Percentiles rank a stretch among this genome's conserved stretches.
phyloP scores from a whole-genome alignment of 1,140 invertebrate species.

The Meloidogyne floridensis region DNA sequence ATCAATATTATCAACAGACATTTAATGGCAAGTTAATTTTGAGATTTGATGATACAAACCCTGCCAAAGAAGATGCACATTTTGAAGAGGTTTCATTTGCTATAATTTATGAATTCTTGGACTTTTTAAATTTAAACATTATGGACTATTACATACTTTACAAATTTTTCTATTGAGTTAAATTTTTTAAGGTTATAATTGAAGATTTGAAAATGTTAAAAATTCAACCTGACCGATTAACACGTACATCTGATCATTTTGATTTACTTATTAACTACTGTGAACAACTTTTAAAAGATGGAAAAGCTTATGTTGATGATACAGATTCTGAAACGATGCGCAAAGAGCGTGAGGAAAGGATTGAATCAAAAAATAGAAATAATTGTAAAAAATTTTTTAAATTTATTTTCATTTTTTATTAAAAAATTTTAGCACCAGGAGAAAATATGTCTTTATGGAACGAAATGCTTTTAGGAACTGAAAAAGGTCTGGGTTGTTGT shows the following conservation, averaged over 20 bases:
- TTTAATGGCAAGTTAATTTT: conserved; percentile 94
- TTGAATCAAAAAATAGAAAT: conserved; percentile 82
- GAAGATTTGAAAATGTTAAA: conserved; percentile 88
- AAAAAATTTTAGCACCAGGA: conserved; percentile 73
- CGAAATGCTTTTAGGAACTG: conserved; percentile 87
- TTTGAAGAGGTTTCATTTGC: conserved; percentile 79
- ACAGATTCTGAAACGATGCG: conserved; percentile 93
- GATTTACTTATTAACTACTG: conserved; percentile 85
- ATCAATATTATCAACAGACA: conserved; percentile 91
- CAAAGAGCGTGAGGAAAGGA: conserved; percentile 83
- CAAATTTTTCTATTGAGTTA: not conserved
- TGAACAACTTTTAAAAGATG: conserved; percentile 82
- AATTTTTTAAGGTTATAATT: conserved; percentile 77
- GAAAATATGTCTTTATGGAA: conserved; percentile 88
- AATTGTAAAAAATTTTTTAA: conserved; percentile 74
- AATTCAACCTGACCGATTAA: conserved; percentile 88
- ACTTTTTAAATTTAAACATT: conserved; percentile 19
- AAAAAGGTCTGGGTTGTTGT: conserved; percentile 81
- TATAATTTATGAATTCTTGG: not conserved
- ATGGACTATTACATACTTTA: not conserved
- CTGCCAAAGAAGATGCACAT: conserved; percentile 96
- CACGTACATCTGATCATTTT: conserved; percentile 95
- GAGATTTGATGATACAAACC: conserved; percentile 99
- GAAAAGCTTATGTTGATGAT: conserved; percentile 93
- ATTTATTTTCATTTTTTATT: not conserved